These are phyloP conservation scores for Lagopus muta DNA, from an alignment of 2,113 vertebrate genomes.

Conservation along the genomic window DNA sequence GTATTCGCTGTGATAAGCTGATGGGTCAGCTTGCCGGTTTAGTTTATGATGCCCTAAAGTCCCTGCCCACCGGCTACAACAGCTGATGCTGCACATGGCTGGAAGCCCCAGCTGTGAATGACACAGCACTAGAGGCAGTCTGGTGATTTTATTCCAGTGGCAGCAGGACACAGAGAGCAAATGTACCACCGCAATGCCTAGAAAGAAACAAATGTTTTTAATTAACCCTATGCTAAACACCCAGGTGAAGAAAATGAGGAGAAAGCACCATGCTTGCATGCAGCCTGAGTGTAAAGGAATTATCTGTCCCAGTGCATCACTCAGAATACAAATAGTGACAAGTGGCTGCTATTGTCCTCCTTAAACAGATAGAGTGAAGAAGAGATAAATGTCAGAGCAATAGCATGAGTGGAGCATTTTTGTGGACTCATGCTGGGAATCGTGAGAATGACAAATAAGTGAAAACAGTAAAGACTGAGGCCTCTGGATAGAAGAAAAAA, in stretches of 20 bases:
- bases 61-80: not conserved
- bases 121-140: not conserved
- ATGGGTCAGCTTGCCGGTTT: not conserved
- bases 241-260: not conserved
- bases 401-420: not conserved
- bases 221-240: not conserved
- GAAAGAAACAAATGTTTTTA: not conserved
- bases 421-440: not conserved
- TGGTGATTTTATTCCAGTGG: not conserved
- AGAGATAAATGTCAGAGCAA: not conserved
- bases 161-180: not conserved
- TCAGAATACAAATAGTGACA: not conserved
- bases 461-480: not conserved
- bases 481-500: not conserved
- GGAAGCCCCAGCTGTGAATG: not conserved
- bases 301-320: not conserved
- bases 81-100: not conserved
- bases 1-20: not conserved
- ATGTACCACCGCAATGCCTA: not conserved
- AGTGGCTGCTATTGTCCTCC: not conserved
- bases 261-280: not conserved
- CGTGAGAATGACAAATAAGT: not conserved
- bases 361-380: not conserved
- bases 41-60: not conserved
- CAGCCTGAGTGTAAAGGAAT: not conserved